Base-by-base conservation (phyloP, 1,140 invertebrate species). In the Chionoecetes opilio region DNA sequence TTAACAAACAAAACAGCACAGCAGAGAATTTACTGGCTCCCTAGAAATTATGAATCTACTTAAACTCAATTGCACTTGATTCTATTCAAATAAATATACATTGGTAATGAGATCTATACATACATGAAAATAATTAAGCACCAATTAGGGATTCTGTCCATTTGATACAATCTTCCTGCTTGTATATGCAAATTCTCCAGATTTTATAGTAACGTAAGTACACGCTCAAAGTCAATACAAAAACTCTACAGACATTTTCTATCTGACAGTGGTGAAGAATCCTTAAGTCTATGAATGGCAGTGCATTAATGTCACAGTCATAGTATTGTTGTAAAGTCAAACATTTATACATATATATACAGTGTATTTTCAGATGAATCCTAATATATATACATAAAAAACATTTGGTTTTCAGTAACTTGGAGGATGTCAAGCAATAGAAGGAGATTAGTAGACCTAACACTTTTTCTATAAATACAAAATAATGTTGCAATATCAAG, bases 231-330 rank as follows among this genome's bases (percentile, higher is more conserved):
- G 37, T 88, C 31, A 35, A 75, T 88, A 94, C 53, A 94, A 94
- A 85, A 88, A 29, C 8, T 9, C 87, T 94, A 94, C 93, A 90
- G 89, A 89, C 87, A 94, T 46, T 85, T 82, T 53, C 46, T 34
- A 41, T 32, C 29, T 75, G 53, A 92, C 46, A 90, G 63, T 92
- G 75, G 90, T 92, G 90, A 92, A 88, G 92, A 95, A 91, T 75
- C 38, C 90, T 95, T 95, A 95, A 95, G 31, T 84, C 94, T 92
- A 92, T 14, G 87, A 86, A 87, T 91, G 94, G 94, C 94, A 95
- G 94, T 95, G 94, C 94, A 92, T 32, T 88, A 88, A 92, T 92
- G 75, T 95, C 94, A 92, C 94, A 95, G 94, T 95, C 90, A 88
- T 46, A 85, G 82, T 92, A 32, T 95, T 92, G 34, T 88, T 38